Evolutionary conservation across 2,113 vertebrate genomes (phyloP).

Genomic region (Ageneiosus marmoratus): DNA sequence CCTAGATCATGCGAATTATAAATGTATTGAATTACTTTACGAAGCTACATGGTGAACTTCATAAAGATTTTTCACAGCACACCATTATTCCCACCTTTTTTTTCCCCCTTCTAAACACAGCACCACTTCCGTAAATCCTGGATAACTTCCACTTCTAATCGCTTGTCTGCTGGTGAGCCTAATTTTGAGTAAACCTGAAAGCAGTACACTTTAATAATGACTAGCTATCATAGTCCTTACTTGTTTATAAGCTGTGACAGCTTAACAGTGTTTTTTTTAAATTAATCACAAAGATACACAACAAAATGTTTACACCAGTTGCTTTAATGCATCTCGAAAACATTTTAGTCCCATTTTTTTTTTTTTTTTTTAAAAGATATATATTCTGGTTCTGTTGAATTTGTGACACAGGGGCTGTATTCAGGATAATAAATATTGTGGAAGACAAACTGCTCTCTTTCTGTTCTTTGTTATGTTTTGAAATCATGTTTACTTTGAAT

Average conservation of each 20-base stretch:
- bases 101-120: neutral
- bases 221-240: neutral
- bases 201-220: neutral
- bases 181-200: slow-evolving; percentile 22
- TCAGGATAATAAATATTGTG: slow-evolving; percentile 57
- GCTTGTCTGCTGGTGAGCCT: slow-evolving; percentile 13
- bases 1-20: neutral
- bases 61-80: neutral
- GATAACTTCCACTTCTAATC: neutral
- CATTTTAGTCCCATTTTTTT: slow-evolving; percentile 30
- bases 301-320: neutral
- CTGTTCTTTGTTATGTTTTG: neutral
- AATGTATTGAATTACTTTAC: neutral
- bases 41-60: neutral
- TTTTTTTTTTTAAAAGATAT: slow-evolving; percentile 23
- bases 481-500: neutral
- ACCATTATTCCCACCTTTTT: neutral
- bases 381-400: slow-evolving; percentile 46
- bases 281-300: neutral
- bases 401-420: slow-evolving; percentile 48
- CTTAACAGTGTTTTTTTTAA: neutral
- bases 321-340: slow-evolving; percentile 29
- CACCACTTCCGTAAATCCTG: neutral
- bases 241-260: neutral
- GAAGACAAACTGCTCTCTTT: slow-evolving; percentile 42